Evolutionary conservation across 2,888 invertebrate genomes (phyloP).

Genomic region (Nephrotoma appendiculata): DNA sequence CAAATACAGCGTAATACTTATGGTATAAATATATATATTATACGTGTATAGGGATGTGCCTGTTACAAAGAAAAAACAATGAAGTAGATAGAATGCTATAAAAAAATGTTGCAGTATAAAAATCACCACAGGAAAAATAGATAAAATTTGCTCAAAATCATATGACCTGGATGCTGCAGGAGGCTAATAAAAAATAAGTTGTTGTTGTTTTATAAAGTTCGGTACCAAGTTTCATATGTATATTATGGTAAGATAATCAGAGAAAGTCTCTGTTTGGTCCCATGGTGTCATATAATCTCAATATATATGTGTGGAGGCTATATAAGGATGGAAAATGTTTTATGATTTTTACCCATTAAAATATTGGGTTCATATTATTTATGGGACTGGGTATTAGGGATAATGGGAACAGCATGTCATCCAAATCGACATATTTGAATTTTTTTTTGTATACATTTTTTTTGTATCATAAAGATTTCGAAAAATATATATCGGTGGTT

Average conservation of each 20-base stretch:
- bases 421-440: too few species aligned
- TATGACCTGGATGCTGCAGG: background rate
- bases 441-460: too few species aligned
- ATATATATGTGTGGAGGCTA: too few species aligned
- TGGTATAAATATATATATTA: too few species aligned
- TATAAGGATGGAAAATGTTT: too few species aligned
- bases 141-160: background rate
- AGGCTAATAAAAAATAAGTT: background rate
- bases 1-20: background rate
- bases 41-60: background rate
- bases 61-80: background rate
- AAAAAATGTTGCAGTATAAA: background rate
- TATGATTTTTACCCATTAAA: too few species aligned
- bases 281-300: background rate
- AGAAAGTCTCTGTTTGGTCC: background rate
- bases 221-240: background rate
- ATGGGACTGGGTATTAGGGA: too few species aligned
- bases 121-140: background rate
- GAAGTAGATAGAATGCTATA: background rate
- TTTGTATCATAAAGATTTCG: too few species aligned
- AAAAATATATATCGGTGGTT: too few species aligned
- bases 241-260: background rate
- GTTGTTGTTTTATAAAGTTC: background rate
- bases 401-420: too few species aligned
- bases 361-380: too few species aligned